These are phyloP conservation scores for Nycticebus coucang DNA, from an alignment of 2,113 vertebrate species.

Conservation along the genomic window DNA sequence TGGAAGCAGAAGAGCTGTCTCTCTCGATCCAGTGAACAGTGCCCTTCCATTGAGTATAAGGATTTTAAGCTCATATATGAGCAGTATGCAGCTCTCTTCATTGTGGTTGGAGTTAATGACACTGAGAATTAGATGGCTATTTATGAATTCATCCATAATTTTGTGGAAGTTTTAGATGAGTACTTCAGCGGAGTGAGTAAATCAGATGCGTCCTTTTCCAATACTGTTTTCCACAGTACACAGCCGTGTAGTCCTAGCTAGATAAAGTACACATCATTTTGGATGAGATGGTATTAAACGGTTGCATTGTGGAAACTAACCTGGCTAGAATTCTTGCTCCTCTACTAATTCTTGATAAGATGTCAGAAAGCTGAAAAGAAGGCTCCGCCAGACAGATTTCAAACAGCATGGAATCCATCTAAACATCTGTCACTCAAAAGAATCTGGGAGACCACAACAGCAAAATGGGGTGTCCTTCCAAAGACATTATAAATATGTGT, in stretches of 20 bases:
- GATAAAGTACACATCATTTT: constrained; percentile 98
- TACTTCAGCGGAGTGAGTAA: constrained; percentile 95
- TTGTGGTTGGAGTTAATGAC: constrained; percentile 94
- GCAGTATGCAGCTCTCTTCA: constrained; percentile 95
- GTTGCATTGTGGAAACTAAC: constrained; percentile 95
- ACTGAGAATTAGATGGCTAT: constrained; percentile 97
- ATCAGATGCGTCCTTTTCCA: too few relatives aligned
- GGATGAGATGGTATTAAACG: constrained; percentile 98
- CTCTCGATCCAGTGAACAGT: constrained; percentile 94
- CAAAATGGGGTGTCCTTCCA: neutral
- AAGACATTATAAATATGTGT: neutral
- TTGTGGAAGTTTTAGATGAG: constrained; percentile 97
- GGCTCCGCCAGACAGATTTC: neutral
- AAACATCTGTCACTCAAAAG: neutral
- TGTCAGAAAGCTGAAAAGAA: constrained; percentile 88
- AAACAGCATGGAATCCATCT: neutral
- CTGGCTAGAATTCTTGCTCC: constrained; percentile 92
- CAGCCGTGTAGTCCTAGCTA: neutral
- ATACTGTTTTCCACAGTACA: too few relatives aligned
- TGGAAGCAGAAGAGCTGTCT: constrained; percentile 89
- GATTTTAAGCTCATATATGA: constrained; percentile 96
- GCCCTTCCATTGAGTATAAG: constrained; percentile 97
- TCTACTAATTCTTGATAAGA: constrained; percentile 94
- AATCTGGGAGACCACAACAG: neutral
- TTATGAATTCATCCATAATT: constrained; percentile 97